Evolutionary conservation across 2,113 vertebrate species (phyloP).

Genomic region (Erythrolamprus reginae): DNA sequence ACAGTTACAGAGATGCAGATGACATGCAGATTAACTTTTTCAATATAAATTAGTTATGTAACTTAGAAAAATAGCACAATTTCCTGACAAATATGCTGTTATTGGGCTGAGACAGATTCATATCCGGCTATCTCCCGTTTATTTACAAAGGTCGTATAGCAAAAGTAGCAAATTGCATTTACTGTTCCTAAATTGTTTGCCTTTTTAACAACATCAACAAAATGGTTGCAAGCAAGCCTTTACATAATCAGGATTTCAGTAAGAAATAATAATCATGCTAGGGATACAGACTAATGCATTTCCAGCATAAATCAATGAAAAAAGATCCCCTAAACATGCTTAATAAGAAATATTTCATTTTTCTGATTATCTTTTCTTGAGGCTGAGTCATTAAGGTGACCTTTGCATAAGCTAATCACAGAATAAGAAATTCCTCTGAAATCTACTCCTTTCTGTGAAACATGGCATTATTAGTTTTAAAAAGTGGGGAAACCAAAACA

Average conservation of each 20-base stretch:
- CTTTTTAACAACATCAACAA: background rate
- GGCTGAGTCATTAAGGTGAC: background rate
- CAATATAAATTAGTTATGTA: background rate
- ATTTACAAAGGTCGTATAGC: background rate
- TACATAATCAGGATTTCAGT: background rate
- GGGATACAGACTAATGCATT: background rate
- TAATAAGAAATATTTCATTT: background rate
- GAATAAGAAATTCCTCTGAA: background rate
- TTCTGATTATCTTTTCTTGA: background rate
- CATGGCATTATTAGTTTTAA: background rate
- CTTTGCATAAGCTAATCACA: background rate
- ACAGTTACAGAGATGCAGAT: too few relatives aligned
- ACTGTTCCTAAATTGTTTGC: rapidly evolving
- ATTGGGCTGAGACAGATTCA: background rate
- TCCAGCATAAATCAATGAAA: background rate
- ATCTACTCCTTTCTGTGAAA: background rate
- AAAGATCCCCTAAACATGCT: background rate
- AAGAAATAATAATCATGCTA: background rate
- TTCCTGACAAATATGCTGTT: background rate
- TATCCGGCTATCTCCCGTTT: rapidly evolving
- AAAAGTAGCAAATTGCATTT: rapidly evolving
- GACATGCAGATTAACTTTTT: background rate
- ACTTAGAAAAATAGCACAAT: background rate
- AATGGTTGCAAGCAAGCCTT: background rate
- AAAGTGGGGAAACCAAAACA: background rate